Evolutionary conservation across 1,140 invertebrate species (phyloP).

Genomic region (Homarus americanus): DNA sequence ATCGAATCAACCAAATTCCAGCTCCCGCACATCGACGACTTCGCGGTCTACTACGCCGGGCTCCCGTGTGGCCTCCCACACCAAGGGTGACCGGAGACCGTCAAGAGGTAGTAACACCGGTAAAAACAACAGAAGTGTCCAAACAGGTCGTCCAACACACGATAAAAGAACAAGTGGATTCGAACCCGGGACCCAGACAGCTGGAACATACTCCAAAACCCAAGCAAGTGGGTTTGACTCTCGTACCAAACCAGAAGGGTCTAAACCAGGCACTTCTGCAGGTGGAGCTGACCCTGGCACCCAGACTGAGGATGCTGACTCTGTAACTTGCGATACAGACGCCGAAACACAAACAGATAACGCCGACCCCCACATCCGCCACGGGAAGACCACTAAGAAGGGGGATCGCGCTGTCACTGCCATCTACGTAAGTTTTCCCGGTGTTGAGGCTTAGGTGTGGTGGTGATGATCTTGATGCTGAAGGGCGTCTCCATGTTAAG

Average conservation of each 20-base stretch:
- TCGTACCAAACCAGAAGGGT: not conserved
- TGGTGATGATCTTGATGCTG: too few relatives aligned
- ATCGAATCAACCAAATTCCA: not conserved
- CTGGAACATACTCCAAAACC: too few relatives aligned
- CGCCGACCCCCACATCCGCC: not conserved
- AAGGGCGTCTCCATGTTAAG: too few relatives aligned
- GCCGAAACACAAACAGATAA: not conserved
- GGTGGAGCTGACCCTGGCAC: not conserved
- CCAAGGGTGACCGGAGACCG: not conserved
- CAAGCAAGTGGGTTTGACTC: too few relatives aligned
- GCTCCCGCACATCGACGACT: not conserved
- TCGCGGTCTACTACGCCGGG: not conserved
- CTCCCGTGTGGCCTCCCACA: not conserved
- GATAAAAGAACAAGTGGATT: too few relatives aligned
- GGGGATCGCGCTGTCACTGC: constrained; percentile 40
- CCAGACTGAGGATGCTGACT: not conserved
- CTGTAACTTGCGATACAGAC: not conserved
- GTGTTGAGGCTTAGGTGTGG: too few relatives aligned
- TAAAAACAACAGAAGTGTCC: too few relatives aligned
- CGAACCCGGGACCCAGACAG: too few relatives aligned
- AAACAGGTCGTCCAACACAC: too few relatives aligned
- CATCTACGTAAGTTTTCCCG: constrained; percentile 31
- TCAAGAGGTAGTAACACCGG: too few relatives aligned
- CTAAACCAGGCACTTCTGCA: not conserved
- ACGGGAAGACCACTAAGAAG: constrained; percentile 30